These are phyloP conservation scores for Amazona finschi DNA, from an alignment of 2,797 vertebrate genomes.

Conservation along the genomic window DNA sequence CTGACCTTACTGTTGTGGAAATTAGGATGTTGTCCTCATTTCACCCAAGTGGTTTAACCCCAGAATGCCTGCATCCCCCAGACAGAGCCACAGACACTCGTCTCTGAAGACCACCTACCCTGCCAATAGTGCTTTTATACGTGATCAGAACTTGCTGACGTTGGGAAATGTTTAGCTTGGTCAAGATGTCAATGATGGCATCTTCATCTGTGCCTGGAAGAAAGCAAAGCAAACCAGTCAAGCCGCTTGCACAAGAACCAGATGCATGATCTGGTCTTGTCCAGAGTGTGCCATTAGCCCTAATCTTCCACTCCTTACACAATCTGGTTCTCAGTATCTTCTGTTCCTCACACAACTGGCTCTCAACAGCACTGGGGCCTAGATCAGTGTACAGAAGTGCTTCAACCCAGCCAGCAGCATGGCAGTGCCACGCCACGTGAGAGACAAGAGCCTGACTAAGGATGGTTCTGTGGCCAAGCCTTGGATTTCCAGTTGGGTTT, in stretches of 20 bases:
- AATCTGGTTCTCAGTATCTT: not conserved
- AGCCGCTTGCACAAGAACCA: not conserved
- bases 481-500: not conserved
- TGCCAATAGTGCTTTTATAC: slow-evolving; percentile 87
- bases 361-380: not conserved
- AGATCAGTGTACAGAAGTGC: not conserved
- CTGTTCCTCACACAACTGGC: not conserved
- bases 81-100: accelerated
- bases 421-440: not conserved
- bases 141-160: slow-evolving; percentile 90
- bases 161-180: slow-evolving; percentile 84
- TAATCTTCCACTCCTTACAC: not conserved
- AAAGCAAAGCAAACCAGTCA: not conserved
- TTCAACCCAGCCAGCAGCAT: not conserved
- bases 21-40: not conserved
- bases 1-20: not conserved
- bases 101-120: slow-evolving; percentile 77
- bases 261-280: not conserved
- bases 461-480: not conserved
- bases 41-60: not conserved
- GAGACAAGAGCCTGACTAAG: not conserved
- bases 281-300: not conserved
- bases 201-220: slow-evolving; percentile 90
- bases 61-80: not conserved
- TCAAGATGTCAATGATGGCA: slow-evolving; percentile 78